Conservation (phyloP, 2,888 invertebrate genomes). For the Amiota minor region DNA sequence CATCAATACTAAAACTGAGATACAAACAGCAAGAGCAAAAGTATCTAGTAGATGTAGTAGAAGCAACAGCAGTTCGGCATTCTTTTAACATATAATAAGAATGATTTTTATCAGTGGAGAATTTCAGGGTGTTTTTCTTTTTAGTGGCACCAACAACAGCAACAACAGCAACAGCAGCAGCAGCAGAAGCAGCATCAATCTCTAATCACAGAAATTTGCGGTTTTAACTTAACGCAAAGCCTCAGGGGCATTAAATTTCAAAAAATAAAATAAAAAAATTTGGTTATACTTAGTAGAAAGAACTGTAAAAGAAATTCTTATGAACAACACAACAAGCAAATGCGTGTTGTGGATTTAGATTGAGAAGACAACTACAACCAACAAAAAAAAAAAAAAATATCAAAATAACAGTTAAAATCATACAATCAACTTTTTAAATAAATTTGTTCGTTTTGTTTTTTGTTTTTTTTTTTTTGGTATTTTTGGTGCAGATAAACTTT, state of each 20-base stretch:
- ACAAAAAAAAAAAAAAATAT: background rate
- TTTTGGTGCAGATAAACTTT: conserved; percentile 1
- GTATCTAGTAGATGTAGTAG: too few relatives aligned
- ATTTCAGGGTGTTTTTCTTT: background rate
- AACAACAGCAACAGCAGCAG: background rate
- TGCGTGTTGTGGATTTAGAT: conserved; percentile 2
- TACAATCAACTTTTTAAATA: background rate
- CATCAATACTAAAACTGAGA: too few relatives aligned
- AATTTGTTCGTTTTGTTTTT: background rate
- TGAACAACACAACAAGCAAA: background rate
- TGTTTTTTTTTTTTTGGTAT: too few relatives aligned
- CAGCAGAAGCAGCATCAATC: background rate
- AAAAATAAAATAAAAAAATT: conserved; percentile 6
- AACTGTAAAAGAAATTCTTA: background rate
- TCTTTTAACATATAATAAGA: too few relatives aligned
- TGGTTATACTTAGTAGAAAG: background rate
- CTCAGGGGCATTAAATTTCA: conserved; percentile 8
- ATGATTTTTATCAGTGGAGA: too few relatives aligned
- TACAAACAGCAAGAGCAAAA: too few relatives aligned
- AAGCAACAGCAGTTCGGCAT: too few relatives aligned
- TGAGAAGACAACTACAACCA: conserved; percentile 6
- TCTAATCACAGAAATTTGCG: conserved; percentile 14
- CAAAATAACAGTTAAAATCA: conserved; percentile 17
- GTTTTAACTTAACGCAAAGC: background rate
- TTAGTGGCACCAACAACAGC: background rate